Evolutionary conservation across 2,113 vertebrate species (phyloP), one percentile per base, ranked within the genome.

Genomic region (Vulpes ferrilata): DNA sequence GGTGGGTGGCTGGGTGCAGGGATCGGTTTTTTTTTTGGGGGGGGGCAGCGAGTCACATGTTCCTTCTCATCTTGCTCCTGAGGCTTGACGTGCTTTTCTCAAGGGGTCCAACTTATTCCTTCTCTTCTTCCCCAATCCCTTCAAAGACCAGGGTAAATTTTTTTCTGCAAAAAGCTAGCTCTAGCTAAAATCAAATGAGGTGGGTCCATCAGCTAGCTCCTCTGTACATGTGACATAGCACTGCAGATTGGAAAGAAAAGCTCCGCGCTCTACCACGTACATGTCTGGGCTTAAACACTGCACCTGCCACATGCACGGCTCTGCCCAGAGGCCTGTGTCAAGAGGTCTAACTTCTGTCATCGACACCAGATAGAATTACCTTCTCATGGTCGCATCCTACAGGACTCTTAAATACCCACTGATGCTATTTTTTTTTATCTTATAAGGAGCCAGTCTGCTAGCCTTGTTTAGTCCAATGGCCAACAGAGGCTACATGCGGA

Each of bases 281-380:
- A 1, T 7, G 0, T 80, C 38, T 79, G 17, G 20, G n/a, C 35
- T 64, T 23, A 22, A 76, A 55, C 11, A 3, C 6, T 12, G 51
- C 17, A 55, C 15, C 43, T 71, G 3, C 30, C 30, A 27, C 12
- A 53, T 12, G 3, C 1, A 15, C 11, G 3, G 10, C 7, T n/a
- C 22, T n/a, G 35, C n/a, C 11, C 11, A n/a, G 0, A 48, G 84
- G 43, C 2, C 1, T 11, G 17, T 7, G 38, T 11, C 22, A 17
- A 51, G 55, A 90, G 23, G 57, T 11, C 73, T 4, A 16, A 57
- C 17, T 78, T 59, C 20, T 48, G 25, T 30, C 25, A 5, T 3
- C 20, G n/a, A 81, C 53, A 22, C 10, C 3, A 0, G 19, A 30
- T 38, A 9, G 7, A 55, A 62, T 35, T 8, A 32, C 4, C 11